phyloP scores from a whole-genome alignment of 2,888 invertebrate genomes.

The Invenusta paracnida region DNA sequence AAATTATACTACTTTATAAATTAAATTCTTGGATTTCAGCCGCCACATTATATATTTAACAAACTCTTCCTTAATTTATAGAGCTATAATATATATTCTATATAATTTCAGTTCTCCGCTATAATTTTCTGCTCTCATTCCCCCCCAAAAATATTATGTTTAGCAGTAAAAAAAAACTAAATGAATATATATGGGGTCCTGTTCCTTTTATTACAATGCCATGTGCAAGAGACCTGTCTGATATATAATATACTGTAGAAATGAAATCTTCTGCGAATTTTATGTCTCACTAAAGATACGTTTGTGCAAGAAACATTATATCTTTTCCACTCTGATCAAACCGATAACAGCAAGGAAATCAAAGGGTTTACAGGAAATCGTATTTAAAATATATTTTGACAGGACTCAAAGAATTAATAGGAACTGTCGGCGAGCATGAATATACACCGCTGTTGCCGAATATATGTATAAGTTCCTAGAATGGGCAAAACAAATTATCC shows the following conservation, averaged over 20 bases:
- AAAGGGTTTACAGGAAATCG: slow-evolving; percentile 18
- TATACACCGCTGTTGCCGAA: not conserved
- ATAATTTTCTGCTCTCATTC: not conserved
- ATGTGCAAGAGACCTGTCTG: not conserved
- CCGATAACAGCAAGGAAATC: not conserved
- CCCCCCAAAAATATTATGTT: not conserved
- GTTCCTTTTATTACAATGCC: not conserved
- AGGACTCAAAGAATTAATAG: slow-evolving; percentile 17
- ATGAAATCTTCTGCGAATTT: not conserved
- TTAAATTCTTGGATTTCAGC: too few species aligned
- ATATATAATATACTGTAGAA: not conserved
- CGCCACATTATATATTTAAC: too few species aligned
- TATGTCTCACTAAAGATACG: not conserved
- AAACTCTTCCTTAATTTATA: too few species aligned
- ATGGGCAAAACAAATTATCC: not conserved
- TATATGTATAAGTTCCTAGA: slow-evolving; percentile 8
- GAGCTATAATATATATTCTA: not conserved
- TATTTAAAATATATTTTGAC: slow-evolving; percentile 29
- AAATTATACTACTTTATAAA: too few species aligned
- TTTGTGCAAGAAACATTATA: not conserved
- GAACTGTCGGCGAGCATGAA: not conserved
- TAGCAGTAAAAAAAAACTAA: too few species aligned
- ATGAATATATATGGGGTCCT: not conserved
- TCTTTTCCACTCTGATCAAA: not conserved
- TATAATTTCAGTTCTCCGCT: not conserved